Percentiles rank a stretch among this genome's conserved stretches.
These are phyloP conservation scores for Saccostrea cuccullata DNA, from an alignment of 1,140 invertebrate species.

Conservation along the genomic window DNA sequence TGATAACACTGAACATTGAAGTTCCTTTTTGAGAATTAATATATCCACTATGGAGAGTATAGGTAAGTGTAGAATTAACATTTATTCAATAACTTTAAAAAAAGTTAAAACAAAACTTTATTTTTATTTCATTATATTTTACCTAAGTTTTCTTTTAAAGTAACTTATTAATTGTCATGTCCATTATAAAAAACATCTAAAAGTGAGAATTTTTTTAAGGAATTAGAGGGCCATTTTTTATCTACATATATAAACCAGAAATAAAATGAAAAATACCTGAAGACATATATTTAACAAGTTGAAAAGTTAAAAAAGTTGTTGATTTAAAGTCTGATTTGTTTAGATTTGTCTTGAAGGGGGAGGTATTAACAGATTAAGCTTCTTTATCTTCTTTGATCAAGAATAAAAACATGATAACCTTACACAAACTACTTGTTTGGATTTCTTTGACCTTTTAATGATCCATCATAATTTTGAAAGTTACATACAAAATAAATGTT, in stretches of 20 bases:
- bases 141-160: too few species aligned
- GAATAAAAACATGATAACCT: slow-evolving; percentile 11
- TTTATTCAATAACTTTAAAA: neutral
- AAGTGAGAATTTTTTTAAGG: neutral
- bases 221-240: neutral
- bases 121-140: too few species aligned
- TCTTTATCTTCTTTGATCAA: neutral
- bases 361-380: neutral
- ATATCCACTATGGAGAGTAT: neutral
- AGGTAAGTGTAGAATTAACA: neutral
- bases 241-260: neutral
- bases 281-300: neutral
- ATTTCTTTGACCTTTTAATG: slow-evolving; percentile 6
- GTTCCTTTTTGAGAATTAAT: neutral
- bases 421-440: neutral
- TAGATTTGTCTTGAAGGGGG: neutral
- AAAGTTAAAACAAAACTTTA: too few species aligned
- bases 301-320: neutral
- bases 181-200: neutral
- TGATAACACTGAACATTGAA: neutral
- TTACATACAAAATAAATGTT: neutral
- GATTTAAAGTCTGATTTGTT: neutral
- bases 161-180: neutral
- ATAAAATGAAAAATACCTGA: neutral
- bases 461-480: neutral